Base-by-base conservation (phyloP, 2,888 invertebrate genomes). In the Carterocephalus palaemon region DNA sequence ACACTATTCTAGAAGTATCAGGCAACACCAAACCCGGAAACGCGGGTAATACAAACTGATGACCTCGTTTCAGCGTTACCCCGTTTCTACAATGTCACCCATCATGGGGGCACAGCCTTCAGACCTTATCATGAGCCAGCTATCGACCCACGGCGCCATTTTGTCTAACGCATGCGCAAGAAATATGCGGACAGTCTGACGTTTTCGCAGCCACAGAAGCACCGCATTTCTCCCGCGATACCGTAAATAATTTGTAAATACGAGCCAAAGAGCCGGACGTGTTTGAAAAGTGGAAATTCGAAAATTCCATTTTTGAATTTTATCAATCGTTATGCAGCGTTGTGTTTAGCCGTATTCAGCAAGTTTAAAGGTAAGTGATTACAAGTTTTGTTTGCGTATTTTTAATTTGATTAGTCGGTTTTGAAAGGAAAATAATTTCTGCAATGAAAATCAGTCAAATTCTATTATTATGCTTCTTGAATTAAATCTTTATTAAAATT, bases 151-250 rank as follows among this genome's bases (percentile, higher is more conserved):
- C 12, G 53, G 46, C 51, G 56, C 53, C 53, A 56, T 60, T 53
- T 48, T 49, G 52, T 37, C 31, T 33, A 4, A 34, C 79, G 75
- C 82, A 74, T 66, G 82, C 82, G 77, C 65, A 58, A 60, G 62
- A 61, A 62, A 64, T 67, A 75, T 82, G 83, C 83, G 80, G 80
- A 77, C 74, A 63, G 64, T 62, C 68, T 82, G 82, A 82, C 81
- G 78, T 81, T 79, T 60, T 54, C 55, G 52, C 46, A 43, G 54
- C 62, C 59, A 66, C 74, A 76, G 73, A 71, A 66, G 54, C 61
- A 64, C 62, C 62, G 61, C 64, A 62, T 67, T 69, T 63, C 60
- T 67, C 68, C 61, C 53, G 60, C 62, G 54, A 52, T 40, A 58
- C 67, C 76, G 79, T 78, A 77, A 76, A 79, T 75, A 77, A 60